A percentile compares a stretch with the other conserved stretches of the same genome.
These are phyloP conservation scores for Mus spicilegus DNA, from an alignment of 2,113 vertebrate genomes.

Conservation along the genomic window DNA sequence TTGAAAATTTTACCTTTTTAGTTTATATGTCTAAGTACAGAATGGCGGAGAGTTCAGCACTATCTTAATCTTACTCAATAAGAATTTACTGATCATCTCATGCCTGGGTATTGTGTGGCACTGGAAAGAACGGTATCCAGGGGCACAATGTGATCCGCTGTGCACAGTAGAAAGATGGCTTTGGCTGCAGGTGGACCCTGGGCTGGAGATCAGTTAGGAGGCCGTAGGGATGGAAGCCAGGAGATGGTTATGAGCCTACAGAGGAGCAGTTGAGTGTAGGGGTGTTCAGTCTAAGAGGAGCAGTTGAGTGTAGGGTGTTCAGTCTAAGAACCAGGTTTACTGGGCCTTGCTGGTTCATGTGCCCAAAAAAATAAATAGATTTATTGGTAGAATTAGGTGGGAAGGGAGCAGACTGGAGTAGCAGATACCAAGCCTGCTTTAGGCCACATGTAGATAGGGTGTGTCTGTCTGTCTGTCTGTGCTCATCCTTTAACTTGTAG, in stretches of 20 bases:
- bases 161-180: neutral
- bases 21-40: constrained; percentile 4
- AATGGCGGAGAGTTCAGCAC: neutral
- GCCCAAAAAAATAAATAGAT: neutral
- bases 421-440: neutral
- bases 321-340: neutral
- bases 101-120: neutral
- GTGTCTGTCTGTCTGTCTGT: neutral
- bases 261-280: neutral
- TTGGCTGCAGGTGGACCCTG: neutral
- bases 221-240: neutral
- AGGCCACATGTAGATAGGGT: neutral
- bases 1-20: constrained; percentile 8
- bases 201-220: neutral
- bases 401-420: neutral
- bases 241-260: neutral
- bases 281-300: neutral
- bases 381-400: neutral
- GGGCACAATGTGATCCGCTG: neutral
- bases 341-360: neutral
- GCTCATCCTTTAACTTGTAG: too few species aligned
- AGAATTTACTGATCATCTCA: neutral
- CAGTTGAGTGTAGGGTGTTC: neutral
- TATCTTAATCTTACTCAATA: neutral
- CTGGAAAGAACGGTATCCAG: neutral